Base-by-base conservation (phyloP, 92 coral and sea anemone genomes). In the Porites lobata region DNA sequence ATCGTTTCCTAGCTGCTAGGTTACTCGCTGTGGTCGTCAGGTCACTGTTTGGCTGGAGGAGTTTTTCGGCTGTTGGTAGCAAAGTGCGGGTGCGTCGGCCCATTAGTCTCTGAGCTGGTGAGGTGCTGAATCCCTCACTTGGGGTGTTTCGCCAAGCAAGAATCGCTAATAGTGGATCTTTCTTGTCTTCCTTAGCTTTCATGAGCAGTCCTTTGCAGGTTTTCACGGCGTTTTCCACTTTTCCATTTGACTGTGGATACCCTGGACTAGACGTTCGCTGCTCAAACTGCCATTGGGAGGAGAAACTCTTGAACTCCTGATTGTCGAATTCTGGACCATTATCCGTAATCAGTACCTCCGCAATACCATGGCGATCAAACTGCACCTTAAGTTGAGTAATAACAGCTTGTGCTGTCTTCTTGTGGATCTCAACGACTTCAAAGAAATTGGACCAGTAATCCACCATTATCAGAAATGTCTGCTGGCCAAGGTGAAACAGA, bases 361-460 rank as follows among this genome's bases (percentile, higher is more conserved):
- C 85, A 61, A 89, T 83, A 18, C 92, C 89, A 65, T 89, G 89
- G 54, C 90, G 88, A 14, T 90, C 93, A 80, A 85, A 90, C 53
- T 90, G 93, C 65, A 85, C 86, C 65, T 85, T 90, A 24, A 80
- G 73, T 51, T 86, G 85, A 43, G 58, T 76, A 72, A 90, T 78
- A 56, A 90, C 92, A 22, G 77, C 72, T 63, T 76, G 82, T 53
- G 85, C 75, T 62, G 92, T 88, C 65, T 69, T 85, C 79, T 21
- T 62, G 56, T 52, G 66, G 54, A 89, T 50, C 64, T 82, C 92
- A 72, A 75, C 83, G 38, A 83, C 92, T 75, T 88, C 92, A 56
- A 89, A 89, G 77, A 53, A 83, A 38, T 85, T 78, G 64, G 85
- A 54, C 89, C 85, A 89, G 80, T 84, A 89, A 64, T 89, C 88